These are phyloP conservation scores for Probosciger aterrimus DNA, from an alignment of 2,113 vertebrate genomes.

Conservation along the genomic window DNA sequence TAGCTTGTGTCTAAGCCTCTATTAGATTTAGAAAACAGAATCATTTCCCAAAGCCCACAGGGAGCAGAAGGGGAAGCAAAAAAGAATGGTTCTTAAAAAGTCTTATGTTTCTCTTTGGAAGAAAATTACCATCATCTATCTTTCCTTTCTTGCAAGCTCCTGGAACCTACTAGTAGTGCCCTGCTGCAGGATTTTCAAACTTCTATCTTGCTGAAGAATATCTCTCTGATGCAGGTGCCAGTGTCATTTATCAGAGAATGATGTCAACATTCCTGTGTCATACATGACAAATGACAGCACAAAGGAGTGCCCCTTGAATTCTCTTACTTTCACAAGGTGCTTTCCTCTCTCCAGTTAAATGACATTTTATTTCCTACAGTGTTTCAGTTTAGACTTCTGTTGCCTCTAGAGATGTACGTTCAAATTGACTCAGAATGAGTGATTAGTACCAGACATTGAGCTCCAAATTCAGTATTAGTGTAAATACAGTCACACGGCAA, in stretches of 20 bases:
- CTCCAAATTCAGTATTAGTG: not conserved
- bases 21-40: conserved; percentile 60
- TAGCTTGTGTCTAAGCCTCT: conserved; percentile 50
- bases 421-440: conserved; percentile 27
- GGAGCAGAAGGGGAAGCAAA: conserved; percentile 54
- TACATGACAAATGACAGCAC: conserved; percentile 63
- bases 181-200: conserved; percentile 61
- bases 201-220: conserved; percentile 56
- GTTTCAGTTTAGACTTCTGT: conserved; percentile 29
- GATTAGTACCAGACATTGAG: conserved; percentile 14
- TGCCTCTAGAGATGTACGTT: not conserved
- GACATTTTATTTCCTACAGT: conserved; percentile 39
- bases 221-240: conserved; percentile 60
- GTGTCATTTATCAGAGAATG: conserved; percentile 65
- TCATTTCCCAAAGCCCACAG: conserved; percentile 58
- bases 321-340: conserved; percentile 28
- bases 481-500: not conserved
- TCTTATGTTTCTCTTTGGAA: conserved; percentile 60
- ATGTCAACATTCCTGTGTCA: conserved; percentile 70
- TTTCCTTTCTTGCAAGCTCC: conserved; percentile 60
- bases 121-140: conserved; percentile 65
- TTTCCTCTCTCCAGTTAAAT: conserved; percentile 33
- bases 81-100: conserved; percentile 58
- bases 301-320: conserved; percentile 47
- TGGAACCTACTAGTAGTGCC: conserved; percentile 42